Percentiles rank a stretch among this genome's conserved stretches.
phyloP scores from a whole-genome alignment of 1,140 invertebrate species.

The Drosophila bocqueti region DNA sequence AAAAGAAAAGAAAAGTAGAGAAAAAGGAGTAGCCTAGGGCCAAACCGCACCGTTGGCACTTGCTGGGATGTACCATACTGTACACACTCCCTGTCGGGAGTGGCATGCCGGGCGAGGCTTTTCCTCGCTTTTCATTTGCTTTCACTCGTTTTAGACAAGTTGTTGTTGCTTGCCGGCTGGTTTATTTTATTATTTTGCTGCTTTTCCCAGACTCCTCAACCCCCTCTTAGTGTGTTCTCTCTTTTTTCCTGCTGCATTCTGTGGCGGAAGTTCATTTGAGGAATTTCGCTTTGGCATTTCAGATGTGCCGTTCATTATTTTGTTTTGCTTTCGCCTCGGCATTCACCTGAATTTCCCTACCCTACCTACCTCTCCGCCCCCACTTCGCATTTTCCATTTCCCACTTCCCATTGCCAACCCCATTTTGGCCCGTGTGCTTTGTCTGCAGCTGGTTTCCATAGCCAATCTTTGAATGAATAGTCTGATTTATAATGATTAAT shows the following conservation, averaged over 20 bases:
- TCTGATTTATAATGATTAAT: constrained; percentile 82
- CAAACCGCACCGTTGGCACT: constrained; percentile 21
- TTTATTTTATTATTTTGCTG: constrained; percentile 7
- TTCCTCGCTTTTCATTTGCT: constrained; percentile 26
- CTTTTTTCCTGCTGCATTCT: constrained; percentile 55
- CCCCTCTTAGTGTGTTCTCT: background rate
- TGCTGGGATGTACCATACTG: constrained; percentile 3
- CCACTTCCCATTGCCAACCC: background rate
- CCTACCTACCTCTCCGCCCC: accelerated
- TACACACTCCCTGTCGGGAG: background rate
- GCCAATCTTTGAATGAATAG: constrained; percentile 73
- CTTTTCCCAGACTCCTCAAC: constrained; percentile 1
- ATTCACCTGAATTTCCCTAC: constrained; percentile 12
- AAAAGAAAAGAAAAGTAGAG: constrained; percentile 1
- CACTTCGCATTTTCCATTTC: background rate
- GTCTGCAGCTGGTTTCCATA: constrained; percentile 32
- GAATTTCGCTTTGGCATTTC: constrained; percentile 72
- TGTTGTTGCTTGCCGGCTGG: constrained; percentile 11
- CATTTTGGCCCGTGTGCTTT: constrained; percentile 13
- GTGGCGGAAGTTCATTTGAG: constrained; percentile 67
- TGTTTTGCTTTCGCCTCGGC: constrained; percentile 43
- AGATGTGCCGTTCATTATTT: constrained; percentile 58
- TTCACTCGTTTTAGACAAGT: constrained; percentile 32
- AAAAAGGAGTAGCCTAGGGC: constrained; percentile 2
- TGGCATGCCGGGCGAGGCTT: constrained; percentile 12